These are phyloP conservation scores for Spheniscus mendiculus DNA, from an alignment of 2,113 vertebrate species.

Conservation along the genomic window DNA sequence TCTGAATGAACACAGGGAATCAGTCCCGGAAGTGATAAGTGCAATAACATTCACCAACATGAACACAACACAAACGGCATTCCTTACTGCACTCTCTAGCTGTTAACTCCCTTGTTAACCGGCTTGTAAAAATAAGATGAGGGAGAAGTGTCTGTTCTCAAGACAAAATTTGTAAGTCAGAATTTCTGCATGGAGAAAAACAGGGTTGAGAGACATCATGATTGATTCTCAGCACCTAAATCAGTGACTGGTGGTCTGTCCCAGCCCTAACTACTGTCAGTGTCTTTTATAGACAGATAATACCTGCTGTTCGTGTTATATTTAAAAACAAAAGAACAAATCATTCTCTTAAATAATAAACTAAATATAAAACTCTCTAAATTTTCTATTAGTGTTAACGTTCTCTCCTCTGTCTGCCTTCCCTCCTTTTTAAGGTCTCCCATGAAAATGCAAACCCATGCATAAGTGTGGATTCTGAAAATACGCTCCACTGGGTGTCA, in stretches of 20 bases:
- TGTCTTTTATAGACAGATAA: neutral
- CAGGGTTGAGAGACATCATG: neutral
- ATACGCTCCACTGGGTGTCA: neutral
- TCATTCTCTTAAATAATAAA: neutral
- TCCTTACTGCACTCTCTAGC: neutral
- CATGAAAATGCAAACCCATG: neutral
- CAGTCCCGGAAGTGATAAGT: neutral
- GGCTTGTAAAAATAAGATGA: neutral
- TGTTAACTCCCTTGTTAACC: neutral
- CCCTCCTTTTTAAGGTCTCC: neutral
- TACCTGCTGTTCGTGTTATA: rapidly evolving
- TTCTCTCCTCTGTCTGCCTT: neutral
- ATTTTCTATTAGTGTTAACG: neutral
- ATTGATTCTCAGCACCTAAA: neutral
- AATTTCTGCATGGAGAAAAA: neutral
- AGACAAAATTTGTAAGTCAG: neutral
- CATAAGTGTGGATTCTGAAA: neutral
- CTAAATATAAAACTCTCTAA: neutral
- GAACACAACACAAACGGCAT: neutral
- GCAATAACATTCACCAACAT: rapidly evolving
- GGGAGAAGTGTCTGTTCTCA: neutral
- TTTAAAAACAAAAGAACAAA: neutral
- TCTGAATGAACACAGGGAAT: neutral
- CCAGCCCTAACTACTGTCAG: neutral
- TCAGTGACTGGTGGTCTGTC: neutral